Conservation (phyloP, 2,888 invertebrate genomes). For the Agrotis puta region DNA sequence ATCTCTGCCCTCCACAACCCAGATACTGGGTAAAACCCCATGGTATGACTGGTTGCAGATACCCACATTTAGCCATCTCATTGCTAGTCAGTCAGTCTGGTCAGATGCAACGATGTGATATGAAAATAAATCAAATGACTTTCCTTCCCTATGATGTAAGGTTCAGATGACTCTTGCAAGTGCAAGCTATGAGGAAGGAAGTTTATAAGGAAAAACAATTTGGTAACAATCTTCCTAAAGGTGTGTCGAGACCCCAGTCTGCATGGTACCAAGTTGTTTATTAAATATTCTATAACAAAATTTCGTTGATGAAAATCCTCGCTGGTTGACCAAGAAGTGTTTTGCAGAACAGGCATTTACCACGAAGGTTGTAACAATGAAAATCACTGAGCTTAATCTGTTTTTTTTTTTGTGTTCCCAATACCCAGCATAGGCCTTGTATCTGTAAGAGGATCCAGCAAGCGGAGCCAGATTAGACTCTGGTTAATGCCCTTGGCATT, state of each 20-base stretch:
- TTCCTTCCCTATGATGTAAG: neutral
- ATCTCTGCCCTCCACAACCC: neutral
- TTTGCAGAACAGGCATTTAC: no score
- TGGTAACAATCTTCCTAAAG: neutral
- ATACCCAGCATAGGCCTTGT: no score
- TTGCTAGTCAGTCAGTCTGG: neutral
- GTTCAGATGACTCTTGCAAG: neutral
- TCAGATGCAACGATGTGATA: neutral
- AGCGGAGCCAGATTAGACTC: no score
- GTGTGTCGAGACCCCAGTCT: neutral
- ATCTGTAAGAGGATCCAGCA: no score
- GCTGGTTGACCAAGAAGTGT: no score
- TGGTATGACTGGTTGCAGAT: neutral
- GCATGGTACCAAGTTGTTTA: neutral
- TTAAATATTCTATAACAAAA: neutral
- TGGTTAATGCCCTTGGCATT: no score
- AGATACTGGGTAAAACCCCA: neutral
- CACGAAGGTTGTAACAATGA: no score
- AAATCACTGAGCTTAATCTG: no score
- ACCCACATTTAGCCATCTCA: neutral
- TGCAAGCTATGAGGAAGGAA: slow-evolving; percentile 7
- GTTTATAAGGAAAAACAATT: neutral
- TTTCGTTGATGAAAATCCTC: no score
- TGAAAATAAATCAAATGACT: neutral
- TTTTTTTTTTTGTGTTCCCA: no score